phyloP scores from a whole-genome alignment of 2,113 vertebrate species.

The Butastur rufipennis region DNA sequence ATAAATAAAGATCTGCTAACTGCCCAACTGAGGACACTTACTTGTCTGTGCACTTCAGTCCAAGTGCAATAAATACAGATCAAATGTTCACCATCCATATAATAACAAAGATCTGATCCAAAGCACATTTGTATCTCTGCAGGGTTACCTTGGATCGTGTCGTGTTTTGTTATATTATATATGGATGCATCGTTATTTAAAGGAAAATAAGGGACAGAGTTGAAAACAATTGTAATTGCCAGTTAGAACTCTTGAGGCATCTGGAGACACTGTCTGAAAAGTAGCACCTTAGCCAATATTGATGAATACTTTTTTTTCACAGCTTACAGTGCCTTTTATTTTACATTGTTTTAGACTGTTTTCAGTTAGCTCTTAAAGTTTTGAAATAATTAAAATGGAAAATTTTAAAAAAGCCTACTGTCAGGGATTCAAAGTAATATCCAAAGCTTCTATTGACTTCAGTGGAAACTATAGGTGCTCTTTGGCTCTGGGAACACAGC shows the following conservation, averaged over 20 bases:
- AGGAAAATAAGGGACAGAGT: neutral
- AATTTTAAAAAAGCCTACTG: neutral
- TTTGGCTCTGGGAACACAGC: neutral
- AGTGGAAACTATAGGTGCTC: neutral
- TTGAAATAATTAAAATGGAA: neutral
- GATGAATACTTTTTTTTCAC: neutral
- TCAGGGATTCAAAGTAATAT: neutral
- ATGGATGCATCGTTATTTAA: neutral
- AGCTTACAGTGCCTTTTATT: neutral
- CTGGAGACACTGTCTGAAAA: neutral
- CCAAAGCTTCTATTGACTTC: neutral
- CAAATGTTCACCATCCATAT: constrained; percentile 12
- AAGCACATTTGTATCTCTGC: constrained; percentile 8
- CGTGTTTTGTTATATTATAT: neutral
- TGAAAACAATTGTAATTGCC: neutral
- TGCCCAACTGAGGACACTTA: constrained; percentile 33
- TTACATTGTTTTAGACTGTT: neutral
- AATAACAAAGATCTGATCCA: neutral
- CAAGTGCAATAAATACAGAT: constrained; percentile 43
- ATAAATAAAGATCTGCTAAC: constrained; percentile 40
- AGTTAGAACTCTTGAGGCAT: neutral
- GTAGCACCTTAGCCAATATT: neutral
- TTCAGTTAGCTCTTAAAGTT: neutral
- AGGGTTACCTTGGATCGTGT: neutral
- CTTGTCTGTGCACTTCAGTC: neutral